These are phyloP conservation scores for Nasonia longicornis DNA, from an alignment of 1,140 invertebrate species.

Conservation along the genomic window DNA sequence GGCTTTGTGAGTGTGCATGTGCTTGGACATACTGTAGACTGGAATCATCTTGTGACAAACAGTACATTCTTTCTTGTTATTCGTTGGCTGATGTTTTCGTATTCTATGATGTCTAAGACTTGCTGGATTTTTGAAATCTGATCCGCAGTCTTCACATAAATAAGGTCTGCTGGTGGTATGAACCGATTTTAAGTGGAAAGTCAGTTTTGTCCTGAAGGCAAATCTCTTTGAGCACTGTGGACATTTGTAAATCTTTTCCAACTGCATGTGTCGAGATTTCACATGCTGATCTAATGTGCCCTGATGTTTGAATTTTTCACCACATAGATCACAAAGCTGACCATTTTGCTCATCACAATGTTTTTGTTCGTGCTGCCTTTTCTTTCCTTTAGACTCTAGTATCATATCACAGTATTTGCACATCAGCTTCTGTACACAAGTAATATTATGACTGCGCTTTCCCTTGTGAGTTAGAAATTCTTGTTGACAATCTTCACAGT, in stretches of 20 bases:
- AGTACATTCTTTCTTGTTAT: slow-evolving; percentile 64
- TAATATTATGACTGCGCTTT: slow-evolving; percentile 60
- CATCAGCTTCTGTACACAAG: slow-evolving; percentile 62
- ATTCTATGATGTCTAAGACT: slow-evolving; percentile 66
- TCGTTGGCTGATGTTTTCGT: slow-evolving; percentile 63
- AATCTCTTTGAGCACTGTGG: slow-evolving; percentile 67
- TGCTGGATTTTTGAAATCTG: slow-evolving; percentile 68
- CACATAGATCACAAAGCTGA: slow-evolving; percentile 66
- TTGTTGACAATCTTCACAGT: slow-evolving; percentile 63
- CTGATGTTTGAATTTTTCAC: slow-evolving; percentile 67
- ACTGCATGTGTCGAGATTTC: slow-evolving; percentile 64
- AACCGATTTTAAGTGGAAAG: slow-evolving; percentile 66
- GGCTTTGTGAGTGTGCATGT: slow-evolving; percentile 68
- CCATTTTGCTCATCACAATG: slow-evolving; percentile 64
- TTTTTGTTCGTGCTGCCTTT: slow-evolving; percentile 67
- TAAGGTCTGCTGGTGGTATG: slow-evolving; percentile 64
- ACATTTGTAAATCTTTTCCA: slow-evolving; percentile 66
- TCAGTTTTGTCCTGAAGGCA: slow-evolving; percentile 67
- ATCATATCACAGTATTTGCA: slow-evolving; percentile 62
- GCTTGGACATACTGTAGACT: slow-evolving; percentile 67
- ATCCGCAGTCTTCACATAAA: slow-evolving; percentile 67
- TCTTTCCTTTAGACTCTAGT: slow-evolving; percentile 65
- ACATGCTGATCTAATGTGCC: slow-evolving; percentile 66
- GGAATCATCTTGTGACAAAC: slow-evolving; percentile 66
- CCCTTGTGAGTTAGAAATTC: slow-evolving; percentile 64